Percentiles rank a stretch among this genome's conserved stretches.
phyloP scores from a whole-genome alignment of 2,797 vertebrate species.

The Phoebastria nigripes region DNA sequence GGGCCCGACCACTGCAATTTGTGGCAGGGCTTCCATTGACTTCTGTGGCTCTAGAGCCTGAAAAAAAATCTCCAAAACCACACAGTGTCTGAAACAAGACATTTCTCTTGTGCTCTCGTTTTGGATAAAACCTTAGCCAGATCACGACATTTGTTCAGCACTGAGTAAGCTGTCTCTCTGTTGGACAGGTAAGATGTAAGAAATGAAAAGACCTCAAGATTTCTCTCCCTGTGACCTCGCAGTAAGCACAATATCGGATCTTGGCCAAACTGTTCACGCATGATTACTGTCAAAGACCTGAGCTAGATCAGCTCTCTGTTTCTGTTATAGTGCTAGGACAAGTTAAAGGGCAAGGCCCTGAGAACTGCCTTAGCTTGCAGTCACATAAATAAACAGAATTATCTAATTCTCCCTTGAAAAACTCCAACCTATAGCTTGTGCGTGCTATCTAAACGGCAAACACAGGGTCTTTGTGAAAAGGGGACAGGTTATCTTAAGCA shows the following conservation, averaged over 20 bases:
- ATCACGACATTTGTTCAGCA: neutral
- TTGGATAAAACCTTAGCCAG: neutral
- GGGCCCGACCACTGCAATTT: neutral
- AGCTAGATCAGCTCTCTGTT: conserved; percentile 24
- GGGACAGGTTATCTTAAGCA: neutral
- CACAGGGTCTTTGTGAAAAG: neutral
- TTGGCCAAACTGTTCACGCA: neutral
- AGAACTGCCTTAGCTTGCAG: neutral
- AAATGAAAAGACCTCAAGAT: neutral
- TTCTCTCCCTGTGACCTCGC: neutral
- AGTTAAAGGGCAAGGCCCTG: neutral
- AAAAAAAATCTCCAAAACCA: neutral
- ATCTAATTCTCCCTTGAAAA: neutral
- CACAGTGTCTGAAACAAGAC: neutral
- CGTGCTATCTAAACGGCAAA: neutral
- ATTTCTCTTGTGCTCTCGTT: neutral
- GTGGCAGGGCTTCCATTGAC: neutral
- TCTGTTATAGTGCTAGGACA: neutral
- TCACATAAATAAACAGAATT: neutral
- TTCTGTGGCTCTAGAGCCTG: neutral
- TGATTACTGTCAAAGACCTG: conserved; percentile 19
- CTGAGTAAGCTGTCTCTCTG: neutral
- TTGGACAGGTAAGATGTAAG: neutral
- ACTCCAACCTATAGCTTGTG: neutral
- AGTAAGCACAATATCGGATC: neutral